Evolutionary conservation across 2,888 invertebrate genomes (phyloP).

Genomic region (Tenthredo livida): DNA sequence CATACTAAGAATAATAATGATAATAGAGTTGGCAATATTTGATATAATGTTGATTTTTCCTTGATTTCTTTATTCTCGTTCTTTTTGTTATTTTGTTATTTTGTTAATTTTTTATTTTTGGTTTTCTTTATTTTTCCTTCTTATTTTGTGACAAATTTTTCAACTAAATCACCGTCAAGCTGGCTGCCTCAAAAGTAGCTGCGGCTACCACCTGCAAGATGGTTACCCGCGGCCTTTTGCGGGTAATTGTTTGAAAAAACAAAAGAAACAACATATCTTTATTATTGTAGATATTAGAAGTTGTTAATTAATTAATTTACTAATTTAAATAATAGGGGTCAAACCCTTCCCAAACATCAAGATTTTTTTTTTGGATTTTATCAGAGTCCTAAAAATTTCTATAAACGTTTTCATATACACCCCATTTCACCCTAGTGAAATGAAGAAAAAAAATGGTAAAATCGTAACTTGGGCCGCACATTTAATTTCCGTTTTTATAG

Average conservation of each 20-base stretch:
- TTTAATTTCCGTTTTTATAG: not conserved
- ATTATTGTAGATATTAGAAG: not conserved
- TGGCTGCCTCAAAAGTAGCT: constrained; percentile 76
- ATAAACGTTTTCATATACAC: no score
- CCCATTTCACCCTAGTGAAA: no score
- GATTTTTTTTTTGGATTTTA: no score
- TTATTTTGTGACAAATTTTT: not conserved
- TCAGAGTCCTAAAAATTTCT: no score
- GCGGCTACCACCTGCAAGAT: constrained; percentile 74
- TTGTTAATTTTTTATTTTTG: no score
- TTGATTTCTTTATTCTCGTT: not conserved
- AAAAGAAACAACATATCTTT: not conserved
- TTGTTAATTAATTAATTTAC: not conserved
- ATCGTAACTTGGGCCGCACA: not conserved
- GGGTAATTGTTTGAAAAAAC: constrained; percentile 67
- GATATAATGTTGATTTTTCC: not conserved
- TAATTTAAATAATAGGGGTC: no score
- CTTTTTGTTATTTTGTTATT: not conserved
- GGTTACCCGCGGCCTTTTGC: constrained; percentile 75
- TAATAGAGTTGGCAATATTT: not conserved
- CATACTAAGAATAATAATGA: not conserved
- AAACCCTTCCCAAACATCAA: no score
- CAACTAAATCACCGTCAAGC: constrained; percentile 65
- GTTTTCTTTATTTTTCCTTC: not conserved
- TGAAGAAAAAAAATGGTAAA: not conserved